Evolutionary conservation across 2,888 invertebrate species (phyloP).

Genomic region (Andrena hattorfiana): DNA sequence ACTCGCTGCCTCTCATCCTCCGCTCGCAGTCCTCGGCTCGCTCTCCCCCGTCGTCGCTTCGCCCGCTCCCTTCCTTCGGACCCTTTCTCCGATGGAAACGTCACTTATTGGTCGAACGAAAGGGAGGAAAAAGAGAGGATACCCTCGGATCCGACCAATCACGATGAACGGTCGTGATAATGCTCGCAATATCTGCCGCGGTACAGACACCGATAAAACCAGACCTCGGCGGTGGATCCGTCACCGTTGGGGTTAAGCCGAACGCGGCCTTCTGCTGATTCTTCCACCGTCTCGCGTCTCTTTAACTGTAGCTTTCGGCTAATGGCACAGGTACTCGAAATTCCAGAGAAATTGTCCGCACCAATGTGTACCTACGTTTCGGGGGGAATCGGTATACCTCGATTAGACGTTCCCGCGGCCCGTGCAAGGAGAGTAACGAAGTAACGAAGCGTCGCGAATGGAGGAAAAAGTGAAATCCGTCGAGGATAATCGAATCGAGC

Average conservation of each 20-base stretch:
- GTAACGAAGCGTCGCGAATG: constrained; percentile 55
- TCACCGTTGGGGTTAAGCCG: neutral
- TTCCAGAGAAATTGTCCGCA: constrained; percentile 1
- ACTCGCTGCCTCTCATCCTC: constrained; percentile 30
- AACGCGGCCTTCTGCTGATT: neutral
- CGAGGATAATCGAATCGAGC: constrained; percentile 76
- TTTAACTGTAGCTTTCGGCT: neutral
- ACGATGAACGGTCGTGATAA: constrained; percentile 66
- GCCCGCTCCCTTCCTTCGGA: constrained; percentile 54
- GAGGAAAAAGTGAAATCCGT: constrained; percentile 44
- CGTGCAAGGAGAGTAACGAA: neutral
- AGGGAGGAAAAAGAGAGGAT: constrained; percentile 71
- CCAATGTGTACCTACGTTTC: neutral
- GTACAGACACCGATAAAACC: constrained; percentile 47
- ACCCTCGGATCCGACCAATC: constrained; percentile 73
- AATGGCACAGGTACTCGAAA: neutral
- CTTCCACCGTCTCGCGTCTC: neutral
- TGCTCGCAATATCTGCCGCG: constrained; percentile 63
- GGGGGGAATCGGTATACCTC: neutral
- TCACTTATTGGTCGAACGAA: constrained; percentile 77
- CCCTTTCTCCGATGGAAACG: constrained; percentile 75
- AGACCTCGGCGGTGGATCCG: neutral
- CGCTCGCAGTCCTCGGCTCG: constrained; percentile 12
- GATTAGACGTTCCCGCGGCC: constrained; percentile 45
- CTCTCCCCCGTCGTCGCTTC: constrained; percentile 20